A percentile compares a stretch with the other conserved stretches of the same genome.
phyloP scores from a whole-genome alignment of 2,888 invertebrate genomes.

The Empis livida region DNA sequence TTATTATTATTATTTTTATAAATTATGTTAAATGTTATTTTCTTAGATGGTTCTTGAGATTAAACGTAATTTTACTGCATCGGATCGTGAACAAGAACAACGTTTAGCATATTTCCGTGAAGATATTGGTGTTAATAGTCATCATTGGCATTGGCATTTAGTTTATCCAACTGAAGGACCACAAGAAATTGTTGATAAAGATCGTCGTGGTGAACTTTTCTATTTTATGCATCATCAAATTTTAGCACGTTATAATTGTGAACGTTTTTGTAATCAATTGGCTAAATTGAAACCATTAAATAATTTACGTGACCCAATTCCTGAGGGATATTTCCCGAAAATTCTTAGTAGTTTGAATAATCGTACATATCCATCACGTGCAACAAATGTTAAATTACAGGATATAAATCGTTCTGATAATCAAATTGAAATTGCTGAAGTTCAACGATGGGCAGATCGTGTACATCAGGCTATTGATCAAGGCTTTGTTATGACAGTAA shows the following conservation, averaged over 20 bases:
- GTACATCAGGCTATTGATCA: conserved; percentile 62
- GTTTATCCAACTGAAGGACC: conserved; percentile 64
- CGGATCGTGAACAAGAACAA: conserved; percentile 62
- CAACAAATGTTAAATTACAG: conserved; percentile 43
- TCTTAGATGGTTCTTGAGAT: conserved; percentile 43
- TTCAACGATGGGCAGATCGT: conserved; percentile 63
- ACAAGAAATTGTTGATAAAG: conserved; percentile 51
- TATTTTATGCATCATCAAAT: conserved; percentile 60
- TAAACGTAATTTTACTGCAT: conserved; percentile 62
- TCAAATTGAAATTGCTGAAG: conserved; percentile 40
- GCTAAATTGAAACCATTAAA: conserved; percentile 49
- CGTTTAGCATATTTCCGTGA: conserved; percentile 73
- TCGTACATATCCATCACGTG: conserved; percentile 60
- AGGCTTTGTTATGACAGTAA: conserved; percentile 47
- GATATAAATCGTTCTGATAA: conserved; percentile 56
- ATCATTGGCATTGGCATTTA: conserved; percentile 88
- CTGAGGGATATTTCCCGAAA: conserved; percentile 73
- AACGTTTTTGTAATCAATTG: conserved; percentile 59
- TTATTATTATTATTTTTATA: not conserved
- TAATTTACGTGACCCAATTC: conserved; percentile 55
- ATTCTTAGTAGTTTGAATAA: conserved; percentile 53
- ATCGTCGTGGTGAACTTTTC: conserved; percentile 59
- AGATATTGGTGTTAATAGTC: conserved; percentile 72
- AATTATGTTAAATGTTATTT: not conserved
- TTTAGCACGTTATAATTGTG: conserved; percentile 54